phyloP scores from a whole-genome alignment of 1,140 invertebrate species.

The Pteromalus puparum region DNA sequence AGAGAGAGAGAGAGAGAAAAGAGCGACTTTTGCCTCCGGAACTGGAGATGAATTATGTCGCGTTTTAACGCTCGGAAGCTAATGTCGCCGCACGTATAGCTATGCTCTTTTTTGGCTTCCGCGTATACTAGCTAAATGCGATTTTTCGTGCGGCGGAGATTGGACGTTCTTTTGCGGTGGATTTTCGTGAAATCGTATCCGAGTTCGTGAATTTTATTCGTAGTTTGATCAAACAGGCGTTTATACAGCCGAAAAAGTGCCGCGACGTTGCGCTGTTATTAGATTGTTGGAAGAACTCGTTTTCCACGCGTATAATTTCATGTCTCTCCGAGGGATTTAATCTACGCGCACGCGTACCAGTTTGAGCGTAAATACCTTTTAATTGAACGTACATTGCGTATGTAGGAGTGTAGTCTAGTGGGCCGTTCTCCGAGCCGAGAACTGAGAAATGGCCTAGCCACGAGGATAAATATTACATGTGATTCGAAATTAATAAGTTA shows the following conservation, averaged over 20 bases:
- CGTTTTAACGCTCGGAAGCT: slow-evolving; percentile 28
- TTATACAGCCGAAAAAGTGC: too few relatives aligned
- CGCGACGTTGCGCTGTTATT: not conserved
- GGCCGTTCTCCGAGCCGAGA: not conserved
- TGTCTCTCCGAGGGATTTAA: not conserved
- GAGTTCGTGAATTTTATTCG: too few relatives aligned
- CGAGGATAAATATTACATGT: too few relatives aligned
- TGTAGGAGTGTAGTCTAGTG: not conserved
- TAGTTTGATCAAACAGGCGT: too few relatives aligned
- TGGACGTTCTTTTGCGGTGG: not conserved
- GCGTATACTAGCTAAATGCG: not conserved
- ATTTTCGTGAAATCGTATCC: not conserved
- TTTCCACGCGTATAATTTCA: not conserved
- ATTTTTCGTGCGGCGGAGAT: not conserved
- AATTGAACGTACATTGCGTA: not conserved
- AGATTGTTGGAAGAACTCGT: not conserved
- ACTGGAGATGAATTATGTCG: slow-evolving; percentile 27
- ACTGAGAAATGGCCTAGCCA: not conserved
- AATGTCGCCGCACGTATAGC: not conserved
- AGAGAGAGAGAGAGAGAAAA: not conserved
- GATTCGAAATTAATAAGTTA: not conserved
- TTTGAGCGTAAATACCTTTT: not conserved
- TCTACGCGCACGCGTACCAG: not conserved
- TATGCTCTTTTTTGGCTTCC: not conserved
- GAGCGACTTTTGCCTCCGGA: not conserved